Evolutionary conservation across 2,797 vertebrate species (phyloP).

Genomic region (Centropyge bicolor): DNA sequence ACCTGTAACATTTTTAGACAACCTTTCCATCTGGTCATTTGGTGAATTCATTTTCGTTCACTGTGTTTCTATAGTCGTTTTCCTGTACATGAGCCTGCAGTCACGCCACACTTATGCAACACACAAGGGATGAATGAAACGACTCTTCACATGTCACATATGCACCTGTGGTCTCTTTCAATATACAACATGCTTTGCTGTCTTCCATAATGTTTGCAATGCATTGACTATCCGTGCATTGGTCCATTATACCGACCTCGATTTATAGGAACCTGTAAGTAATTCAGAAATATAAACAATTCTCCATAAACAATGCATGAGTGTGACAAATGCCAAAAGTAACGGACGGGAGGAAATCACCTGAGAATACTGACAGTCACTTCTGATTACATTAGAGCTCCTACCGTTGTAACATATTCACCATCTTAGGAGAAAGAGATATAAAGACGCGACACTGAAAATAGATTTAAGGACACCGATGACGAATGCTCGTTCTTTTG

Average conservation of each 20-base stretch:
- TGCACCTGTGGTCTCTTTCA: constrained; percentile 1
- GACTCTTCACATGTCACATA: neutral
- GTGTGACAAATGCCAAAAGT: neutral
- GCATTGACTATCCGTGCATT: neutral
- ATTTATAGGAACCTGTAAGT: constrained; percentile 37
- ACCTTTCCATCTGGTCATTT: neutral
- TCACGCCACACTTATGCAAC: neutral
- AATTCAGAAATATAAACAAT: constrained; percentile 46
- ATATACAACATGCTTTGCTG: constrained; percentile 15
- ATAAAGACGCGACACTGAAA: constrained; percentile 21
- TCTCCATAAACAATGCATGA: constrained; percentile 38
- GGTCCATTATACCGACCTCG: neutral
- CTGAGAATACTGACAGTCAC: constrained; percentile 43
- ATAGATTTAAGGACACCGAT: constrained; percentile 16
- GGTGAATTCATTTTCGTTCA: neutral
- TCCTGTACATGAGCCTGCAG: neutral
- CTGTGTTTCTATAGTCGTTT: neutral
- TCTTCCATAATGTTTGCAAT: neutral
- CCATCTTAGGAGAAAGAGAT: constrained; percentile 6
- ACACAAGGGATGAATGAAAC: constrained; percentile 15
- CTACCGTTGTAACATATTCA: constrained; percentile 39
- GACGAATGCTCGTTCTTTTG: constrained; percentile 12
- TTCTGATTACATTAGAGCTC: constrained; percentile 32
- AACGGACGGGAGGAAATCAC: constrained; percentile 27
- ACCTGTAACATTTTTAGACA: neutral